These are phyloP conservation scores for Phrynosoma platyrhinos DNA, from an alignment of 2,113 vertebrate genomes.

Conservation along the genomic window DNA sequence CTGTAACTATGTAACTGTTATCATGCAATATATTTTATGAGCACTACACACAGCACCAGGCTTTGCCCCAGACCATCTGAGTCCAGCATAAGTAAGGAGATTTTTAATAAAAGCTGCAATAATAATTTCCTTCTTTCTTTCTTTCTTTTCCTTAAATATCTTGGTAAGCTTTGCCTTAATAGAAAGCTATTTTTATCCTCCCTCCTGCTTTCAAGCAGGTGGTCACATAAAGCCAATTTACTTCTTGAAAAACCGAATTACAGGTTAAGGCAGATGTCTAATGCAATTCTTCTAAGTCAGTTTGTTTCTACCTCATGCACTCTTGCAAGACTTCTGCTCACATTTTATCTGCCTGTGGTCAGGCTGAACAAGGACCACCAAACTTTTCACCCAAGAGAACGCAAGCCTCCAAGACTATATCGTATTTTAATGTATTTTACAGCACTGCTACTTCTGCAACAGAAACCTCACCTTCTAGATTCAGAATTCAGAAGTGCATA, in stretches of 20 bases:
- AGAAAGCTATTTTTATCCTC: constrained; percentile 33
- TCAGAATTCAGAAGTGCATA: too few relatives aligned
- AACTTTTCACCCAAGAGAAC: background rate
- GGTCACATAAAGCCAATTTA: constrained; percentile 37
- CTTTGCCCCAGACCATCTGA: too few relatives aligned
- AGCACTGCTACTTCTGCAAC: too few relatives aligned
- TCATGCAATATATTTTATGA: too few relatives aligned
- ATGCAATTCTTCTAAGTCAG: background rate
- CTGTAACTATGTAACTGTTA: too few relatives aligned
- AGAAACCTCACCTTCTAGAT: too few relatives aligned
- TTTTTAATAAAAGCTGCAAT: background rate
- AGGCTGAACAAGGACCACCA: background rate
- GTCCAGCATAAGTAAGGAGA: background rate
- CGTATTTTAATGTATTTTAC: too few relatives aligned
- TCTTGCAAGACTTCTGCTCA: background rate
- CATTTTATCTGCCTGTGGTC: background rate
- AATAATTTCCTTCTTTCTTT: background rate
- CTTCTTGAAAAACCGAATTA: constrained; percentile 28
- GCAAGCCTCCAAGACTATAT: background rate
- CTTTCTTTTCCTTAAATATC: background rate
- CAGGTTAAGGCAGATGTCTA: constrained; percentile 25
- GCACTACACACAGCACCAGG: too few relatives aligned
- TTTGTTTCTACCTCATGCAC: background rate
- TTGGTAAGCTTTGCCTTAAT: constrained; percentile 19
- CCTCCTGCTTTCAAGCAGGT: constrained; percentile 40